Conservation (phyloP, 1,140 invertebrate genomes). For the Drosophila lacertosa region DNA sequence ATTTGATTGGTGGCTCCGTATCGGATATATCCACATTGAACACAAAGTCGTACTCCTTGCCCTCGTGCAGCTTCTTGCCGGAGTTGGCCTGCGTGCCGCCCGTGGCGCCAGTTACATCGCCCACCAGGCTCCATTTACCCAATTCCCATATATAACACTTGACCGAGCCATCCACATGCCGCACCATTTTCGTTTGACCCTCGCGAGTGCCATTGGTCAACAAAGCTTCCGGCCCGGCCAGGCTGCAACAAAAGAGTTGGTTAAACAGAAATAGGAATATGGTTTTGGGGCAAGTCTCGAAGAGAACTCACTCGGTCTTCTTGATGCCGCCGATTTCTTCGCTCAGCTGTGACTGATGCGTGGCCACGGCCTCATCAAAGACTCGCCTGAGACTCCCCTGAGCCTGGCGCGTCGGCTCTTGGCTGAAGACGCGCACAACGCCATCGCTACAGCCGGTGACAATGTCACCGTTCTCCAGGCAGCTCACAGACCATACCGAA, state of each 20-base stretch:
- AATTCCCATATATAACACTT: conserved; percentile 92
- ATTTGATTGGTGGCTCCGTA: conserved; percentile 92
- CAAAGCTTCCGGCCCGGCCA: conserved; percentile 91
- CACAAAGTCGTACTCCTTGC: conserved; percentile 97
- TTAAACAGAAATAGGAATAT: background rate
- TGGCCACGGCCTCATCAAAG: conserved; percentile 90
- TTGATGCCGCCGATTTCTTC: conserved; percentile 91
- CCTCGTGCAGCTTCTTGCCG: conserved; percentile 92
- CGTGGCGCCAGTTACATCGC: conserved; percentile 94
- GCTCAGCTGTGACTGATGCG: conserved; percentile 84
- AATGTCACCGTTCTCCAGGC: conserved; percentile 93
- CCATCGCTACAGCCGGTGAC: conserved; percentile 95
- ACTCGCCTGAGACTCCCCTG: conserved; percentile 86
- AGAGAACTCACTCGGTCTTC: conserved; percentile 86
- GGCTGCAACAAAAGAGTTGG: conserved; percentile 84
- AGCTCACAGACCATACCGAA: conserved; percentile 94
- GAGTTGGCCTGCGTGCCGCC: conserved; percentile 87
- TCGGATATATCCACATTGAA: conserved; percentile 97
- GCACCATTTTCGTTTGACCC: conserved; percentile 94
- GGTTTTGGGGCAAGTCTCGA: background rate
- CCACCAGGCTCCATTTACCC: conserved; percentile 93
- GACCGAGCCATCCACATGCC: conserved; percentile 88
- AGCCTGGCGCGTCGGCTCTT: conserved; percentile 88
- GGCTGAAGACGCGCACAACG: conserved; percentile 92
- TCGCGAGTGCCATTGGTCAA: conserved; percentile 90